Percentiles rank a stretch among this genome's conserved stretches.
These are phyloP conservation scores for Aurelia sp. DNA, from an alignment of 30 jellyfish, hydroid and myxozoan genomes.

Conservation along the genomic window DNA sequence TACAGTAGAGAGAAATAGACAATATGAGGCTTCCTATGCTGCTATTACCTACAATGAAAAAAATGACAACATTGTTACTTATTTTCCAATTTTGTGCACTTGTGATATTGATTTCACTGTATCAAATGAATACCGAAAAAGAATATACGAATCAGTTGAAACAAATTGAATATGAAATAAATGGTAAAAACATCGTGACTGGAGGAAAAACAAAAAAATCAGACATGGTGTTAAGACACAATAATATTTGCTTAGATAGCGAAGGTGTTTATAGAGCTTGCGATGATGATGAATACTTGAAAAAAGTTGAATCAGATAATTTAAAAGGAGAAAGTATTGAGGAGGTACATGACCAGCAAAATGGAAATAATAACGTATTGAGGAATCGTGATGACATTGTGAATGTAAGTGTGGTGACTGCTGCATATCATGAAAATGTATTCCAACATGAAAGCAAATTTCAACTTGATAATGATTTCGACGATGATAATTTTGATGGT, in stretches of 20 bases:
- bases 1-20: no score
- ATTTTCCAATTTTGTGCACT: conserved; percentile 13
- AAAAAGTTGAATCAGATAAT: neutral
- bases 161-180: conserved; percentile 19
- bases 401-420: no score
- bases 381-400: neutral
- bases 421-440: no score
- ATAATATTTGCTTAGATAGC: conserved; percentile 44
- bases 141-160: neutral
- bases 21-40: neutral
- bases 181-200: neutral
- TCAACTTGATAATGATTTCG: neutral
- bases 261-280: conserved; percentile 48
- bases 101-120: conserved; percentile 4
- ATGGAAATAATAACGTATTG: neutral
- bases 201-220: neutral
- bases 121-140: neutral
- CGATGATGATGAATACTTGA: conserved; percentile 23
- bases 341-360: neutral
- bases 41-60: conserved; percentile 6
- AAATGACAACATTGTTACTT: conserved; percentile 5
- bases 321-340: neutral
- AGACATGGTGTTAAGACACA: neutral
- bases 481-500: neutral
- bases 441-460: neutral